Conservation (phyloP, 2,113 vertebrate species). For the Peromyscus polionotus region DNA sequence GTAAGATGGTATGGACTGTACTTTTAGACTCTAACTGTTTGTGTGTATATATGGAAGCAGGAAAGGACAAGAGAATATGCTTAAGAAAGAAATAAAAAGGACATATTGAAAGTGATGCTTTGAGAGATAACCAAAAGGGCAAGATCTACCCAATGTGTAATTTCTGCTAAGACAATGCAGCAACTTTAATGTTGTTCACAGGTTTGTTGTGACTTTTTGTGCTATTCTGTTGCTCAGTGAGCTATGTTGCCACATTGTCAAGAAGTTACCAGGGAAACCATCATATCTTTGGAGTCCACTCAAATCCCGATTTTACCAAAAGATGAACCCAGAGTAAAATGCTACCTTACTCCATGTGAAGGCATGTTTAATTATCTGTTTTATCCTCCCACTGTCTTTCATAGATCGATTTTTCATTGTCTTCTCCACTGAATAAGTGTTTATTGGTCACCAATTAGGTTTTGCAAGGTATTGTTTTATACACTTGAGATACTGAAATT, state of each 20-base stretch:
- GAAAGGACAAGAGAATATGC: background rate
- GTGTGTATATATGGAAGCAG: background rate
- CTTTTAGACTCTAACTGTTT: background rate
- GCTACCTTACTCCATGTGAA: background rate
- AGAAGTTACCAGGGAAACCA: background rate
- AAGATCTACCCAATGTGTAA: background rate
- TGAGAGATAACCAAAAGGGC: background rate
- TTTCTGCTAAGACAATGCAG: background rate
- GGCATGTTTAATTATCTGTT: background rate
- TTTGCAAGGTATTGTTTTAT: background rate
- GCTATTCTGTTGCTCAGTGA: background rate
- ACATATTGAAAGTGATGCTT: conserved; percentile 17
- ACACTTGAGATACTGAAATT: background rate
- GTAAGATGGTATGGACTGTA: background rate
- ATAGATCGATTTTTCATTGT: background rate
- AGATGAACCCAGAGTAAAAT: background rate
- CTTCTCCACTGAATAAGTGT: conserved; percentile 26
- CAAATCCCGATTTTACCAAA: conserved; percentile 1
- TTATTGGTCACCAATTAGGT: background rate
- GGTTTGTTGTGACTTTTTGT: background rate
- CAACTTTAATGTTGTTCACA: conserved; percentile 24
- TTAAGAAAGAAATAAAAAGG: background rate
- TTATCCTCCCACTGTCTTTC: conserved; percentile 9
- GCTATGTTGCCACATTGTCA: background rate
- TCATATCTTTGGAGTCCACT: background rate